Percentiles rank a stretch among this genome's conserved stretches.
Evolutionary conservation across 2,797 vertebrate genomes (phyloP).

Genomic region (Steatocranus sp.): DNA sequence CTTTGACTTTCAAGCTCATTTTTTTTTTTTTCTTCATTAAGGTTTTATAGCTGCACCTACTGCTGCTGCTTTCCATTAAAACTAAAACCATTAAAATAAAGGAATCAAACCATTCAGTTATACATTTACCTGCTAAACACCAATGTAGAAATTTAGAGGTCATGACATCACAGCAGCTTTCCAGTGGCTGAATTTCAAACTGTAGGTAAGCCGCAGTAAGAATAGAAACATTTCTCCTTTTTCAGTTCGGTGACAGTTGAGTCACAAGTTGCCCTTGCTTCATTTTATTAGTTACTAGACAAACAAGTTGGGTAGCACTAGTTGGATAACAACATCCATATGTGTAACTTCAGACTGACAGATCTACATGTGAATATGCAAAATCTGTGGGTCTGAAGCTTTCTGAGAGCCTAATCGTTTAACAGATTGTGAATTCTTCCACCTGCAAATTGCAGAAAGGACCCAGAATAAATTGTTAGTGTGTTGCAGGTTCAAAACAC

Average conservation of each 20-base stretch:
- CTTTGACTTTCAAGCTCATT: slow-evolving; percentile 20
- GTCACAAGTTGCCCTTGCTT: neutral
- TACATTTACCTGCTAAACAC: neutral
- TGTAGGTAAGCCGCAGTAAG: neutral
- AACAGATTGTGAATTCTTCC: neutral
- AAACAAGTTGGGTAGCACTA: neutral
- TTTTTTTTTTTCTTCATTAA: neutral
- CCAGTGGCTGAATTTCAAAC: neutral
- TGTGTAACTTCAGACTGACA: neutral
- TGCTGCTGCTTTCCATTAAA: neutral
- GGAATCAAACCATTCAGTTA: neutral
- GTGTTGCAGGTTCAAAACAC: neutral
- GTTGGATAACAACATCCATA: neutral
- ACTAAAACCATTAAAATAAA: neutral
- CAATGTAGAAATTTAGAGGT: neutral
- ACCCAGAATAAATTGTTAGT: neutral
- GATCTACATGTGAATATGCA: neutral
- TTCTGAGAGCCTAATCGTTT: neutral
- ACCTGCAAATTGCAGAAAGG: neutral
- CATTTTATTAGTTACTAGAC: neutral
- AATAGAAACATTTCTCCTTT: neutral
- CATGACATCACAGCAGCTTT: neutral
- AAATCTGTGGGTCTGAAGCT: neutral
- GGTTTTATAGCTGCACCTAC: neutral
- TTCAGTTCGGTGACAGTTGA: neutral